Base-by-base conservation (phyloP, 2,888 invertebrate genomes). In the Lycaena phlaeas region DNA sequence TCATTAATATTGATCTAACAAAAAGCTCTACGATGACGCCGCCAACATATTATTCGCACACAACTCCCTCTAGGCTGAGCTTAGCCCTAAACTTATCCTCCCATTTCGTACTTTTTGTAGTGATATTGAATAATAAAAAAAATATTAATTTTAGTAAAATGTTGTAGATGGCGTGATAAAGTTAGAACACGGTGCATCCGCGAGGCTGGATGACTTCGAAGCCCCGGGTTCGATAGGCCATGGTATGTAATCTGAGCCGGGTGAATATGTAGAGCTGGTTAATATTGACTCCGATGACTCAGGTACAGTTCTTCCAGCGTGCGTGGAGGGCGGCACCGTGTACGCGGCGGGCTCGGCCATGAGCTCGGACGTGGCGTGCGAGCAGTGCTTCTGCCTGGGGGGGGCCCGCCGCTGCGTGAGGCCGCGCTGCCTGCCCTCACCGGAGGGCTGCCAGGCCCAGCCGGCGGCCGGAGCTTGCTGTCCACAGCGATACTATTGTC, bases 261-360 rank as follows among this genome's bases (percentile, higher is more conserved):
- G n/a, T n/a, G 12, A 17, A 14, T 10, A 3, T 10, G 9, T 37
- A 11, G n/a, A n/a, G n/a, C n/a, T n/a, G n/a, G n/a, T n/a, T n/a
- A n/a, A n/a, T n/a, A n/a, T n/a, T n/a, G n/a, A n/a, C n/a, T n/a
- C n/a, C n/a, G 14, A 40, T 38, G 29, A 26, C 11, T 41, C 9
- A 22, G 41, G 34, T 2, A 12, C 18, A 71, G 76, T 68, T 52
- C 64, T 73, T 64, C 63, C 79, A 90, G 92, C 90, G 53, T 92
- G 92, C 68, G 77, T 90, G 58, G 85, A 87, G 52, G 90, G 90
- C 52, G 92, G 92, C 22, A 88, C 89, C 15, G 78, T 90, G 53
- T 94, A 90, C 72, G 90, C 89, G 11, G 90, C 92, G 36, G 93
- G 93, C 2, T 95, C 95, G 3, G 95, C 95, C 4, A 92, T 95